Conservation (phyloP, 2,797 vertebrate species). For the Sebastolobus alascanus region DNA sequence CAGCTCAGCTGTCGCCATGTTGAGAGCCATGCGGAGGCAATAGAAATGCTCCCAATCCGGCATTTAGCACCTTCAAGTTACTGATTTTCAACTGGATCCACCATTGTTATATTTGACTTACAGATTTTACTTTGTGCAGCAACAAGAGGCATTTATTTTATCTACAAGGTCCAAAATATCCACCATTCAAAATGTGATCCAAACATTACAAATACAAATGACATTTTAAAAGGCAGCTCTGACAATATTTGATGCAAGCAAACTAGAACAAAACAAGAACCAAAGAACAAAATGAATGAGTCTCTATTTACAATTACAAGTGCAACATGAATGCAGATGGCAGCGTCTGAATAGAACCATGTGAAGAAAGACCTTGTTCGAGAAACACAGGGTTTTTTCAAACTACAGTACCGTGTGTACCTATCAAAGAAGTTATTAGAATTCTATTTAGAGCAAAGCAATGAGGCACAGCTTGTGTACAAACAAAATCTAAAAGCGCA, state of each 20-base stretch:
- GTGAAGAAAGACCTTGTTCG: background rate
- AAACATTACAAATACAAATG: constrained; percentile 36
- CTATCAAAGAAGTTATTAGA: constrained; percentile 40
- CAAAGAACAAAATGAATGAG: constrained; percentile 45
- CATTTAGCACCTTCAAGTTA: background rate
- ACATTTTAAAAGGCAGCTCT: constrained; percentile 50
- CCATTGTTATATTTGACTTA: background rate
- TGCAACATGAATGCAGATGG: constrained; percentile 8
- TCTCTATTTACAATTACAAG: constrained; percentile 50
- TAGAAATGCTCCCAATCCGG: no score
- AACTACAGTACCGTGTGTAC: constrained; percentile 33
- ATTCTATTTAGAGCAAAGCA: constrained; percentile 56
- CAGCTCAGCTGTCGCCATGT: no score
- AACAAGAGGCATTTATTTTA: background rate
- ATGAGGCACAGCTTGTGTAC: constrained; percentile 39
- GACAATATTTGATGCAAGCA: constrained; percentile 40
- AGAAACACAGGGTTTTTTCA: constrained; percentile 34
- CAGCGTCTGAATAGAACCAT: constrained; percentile 35
- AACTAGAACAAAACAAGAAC: constrained; percentile 23
- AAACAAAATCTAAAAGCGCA: constrained; percentile 37
- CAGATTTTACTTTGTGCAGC: background rate
- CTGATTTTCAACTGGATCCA: background rate
- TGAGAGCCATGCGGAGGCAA: no score
- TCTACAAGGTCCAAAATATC: background rate
- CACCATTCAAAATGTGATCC: background rate